Evolutionary conservation across 1,140 invertebrate genomes (phyloP), one percentile per base, ranked within the genome.

Genomic region (Stratiolaelaps scimitus): DNA sequence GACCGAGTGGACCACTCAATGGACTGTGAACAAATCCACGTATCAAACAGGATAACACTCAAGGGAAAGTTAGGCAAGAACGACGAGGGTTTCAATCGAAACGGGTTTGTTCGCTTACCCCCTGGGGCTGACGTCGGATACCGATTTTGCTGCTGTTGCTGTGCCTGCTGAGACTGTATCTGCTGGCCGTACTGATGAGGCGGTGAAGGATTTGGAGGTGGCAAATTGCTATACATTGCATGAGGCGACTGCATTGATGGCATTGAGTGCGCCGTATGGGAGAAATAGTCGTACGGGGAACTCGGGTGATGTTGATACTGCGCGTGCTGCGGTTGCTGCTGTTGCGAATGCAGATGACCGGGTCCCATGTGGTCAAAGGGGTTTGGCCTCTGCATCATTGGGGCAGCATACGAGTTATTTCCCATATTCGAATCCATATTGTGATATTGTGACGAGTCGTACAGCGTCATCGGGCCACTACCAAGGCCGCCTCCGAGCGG

Each of bases 101-200:
- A 48, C 47, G 15, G 15, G 15, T 6, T 40, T 40, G 4, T 40
- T 40, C 34, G 4, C 34, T 40, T 40, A 40, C 34, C 10, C 10
- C 34, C 34, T 23, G 53, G 53, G 2, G 34, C 15, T 2, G 53
- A 26, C 1, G 34, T 60, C 53, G 53, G 26, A 26, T 26, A 34
- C 2, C 13, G 53, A 29, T 60, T 26, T 60, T 60, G 53, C 17
- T 48, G 47, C 47, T 20, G 47, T 15, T 48, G 47, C 47, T 6
- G 47, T 28, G 19, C 5, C 47, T 20, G 47, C 47, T 26, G 15
- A 20, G 1, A 2, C 20, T 17, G 15, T 15, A 20, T 15, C 15
- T 34, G 26, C 15, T 26, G 53, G 1, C 17, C 15, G 2, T 29
- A 17, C 15, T 60, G 53, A 15, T 23, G 15, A 13, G 47, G 15